Evolutionary conservation across 2,888 invertebrate species (phyloP), one percentile per base, ranked within the genome.

Genomic region (Ischnus inquisitorius): DNA sequence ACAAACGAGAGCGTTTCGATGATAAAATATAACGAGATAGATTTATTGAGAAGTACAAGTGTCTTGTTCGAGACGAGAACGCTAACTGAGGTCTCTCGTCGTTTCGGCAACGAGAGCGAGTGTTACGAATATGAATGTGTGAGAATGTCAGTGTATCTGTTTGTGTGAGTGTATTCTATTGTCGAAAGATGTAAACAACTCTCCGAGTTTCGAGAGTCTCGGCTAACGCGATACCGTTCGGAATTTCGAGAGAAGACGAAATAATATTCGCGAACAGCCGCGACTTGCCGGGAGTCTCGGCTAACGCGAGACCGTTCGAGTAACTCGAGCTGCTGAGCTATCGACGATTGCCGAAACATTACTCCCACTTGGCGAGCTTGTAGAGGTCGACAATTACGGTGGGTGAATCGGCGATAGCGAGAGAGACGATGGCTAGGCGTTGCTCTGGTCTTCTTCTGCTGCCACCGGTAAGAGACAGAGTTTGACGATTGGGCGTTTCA

Each of bases 401-500:
- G 5, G 22, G 8, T 22, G 65, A 67, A 43, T 43, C 65, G 43
- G 0, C 46, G 65, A 67, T 67, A 22, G 65, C 46, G 65, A 67
- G 65, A 67, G 4, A 28, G 28, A 46, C 12, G 46, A 46, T 2
- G 60, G 12, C 12, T n/a, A 60, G 14, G 60, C 28, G 46, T 10
- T 12, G 28, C 25, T 10, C 60, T 60, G 28, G 8, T 60, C 60
- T 60, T 28, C 60, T 28, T 64, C 16, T 2, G 65, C 46, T 25
- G 65, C 19, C 8, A 43, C 43, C 10, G 67, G 77, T 54, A 46
- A 19, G 41, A 48, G 51, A 22, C 77, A 67, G 54, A 77, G 39
- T 46, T 78, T 78, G 19, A 67, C 67, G n/a, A 78, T 68, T 8
- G 78, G 78, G 39, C 68, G 90, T 81, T 85, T 87, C 67, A 76